Conservation (phyloP, 2,888 invertebrate genomes). For the Acronicta psi region DNA sequence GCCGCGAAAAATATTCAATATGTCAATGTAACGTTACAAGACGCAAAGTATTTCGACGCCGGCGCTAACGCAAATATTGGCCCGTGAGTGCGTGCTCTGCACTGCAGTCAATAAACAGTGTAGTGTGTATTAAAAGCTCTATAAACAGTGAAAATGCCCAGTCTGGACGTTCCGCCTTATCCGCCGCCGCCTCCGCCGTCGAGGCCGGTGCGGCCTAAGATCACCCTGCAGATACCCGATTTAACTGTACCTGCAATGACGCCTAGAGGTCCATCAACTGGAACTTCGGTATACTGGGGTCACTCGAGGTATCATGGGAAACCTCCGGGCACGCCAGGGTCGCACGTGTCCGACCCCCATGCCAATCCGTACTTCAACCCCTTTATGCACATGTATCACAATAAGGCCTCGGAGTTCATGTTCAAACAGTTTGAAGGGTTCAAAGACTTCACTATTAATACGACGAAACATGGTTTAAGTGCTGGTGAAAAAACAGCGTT, state of each 20-base stretch:
- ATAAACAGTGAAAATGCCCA: constrained; percentile 68
- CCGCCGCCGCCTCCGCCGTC: constrained; percentile 81
- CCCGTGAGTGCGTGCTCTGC: constrained; percentile 21
- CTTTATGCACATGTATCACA: constrained; percentile 87
- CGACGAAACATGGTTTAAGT: constrained; percentile 93
- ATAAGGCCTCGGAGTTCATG: constrained; percentile 93
- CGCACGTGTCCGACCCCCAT: constrained; percentile 77
- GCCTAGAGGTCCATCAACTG: constrained; percentile 66
- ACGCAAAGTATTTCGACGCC: constrained; percentile 66
- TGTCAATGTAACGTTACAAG: constrained; percentile 60
- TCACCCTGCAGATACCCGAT: constrained; percentile 85
- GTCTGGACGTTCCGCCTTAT: constrained; percentile 72
- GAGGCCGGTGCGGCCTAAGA: constrained; percentile 78
- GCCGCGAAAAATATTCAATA: constrained; percentile 58
- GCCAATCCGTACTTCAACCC: constrained; percentile 79
- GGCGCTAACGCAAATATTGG: constrained; percentile 64
- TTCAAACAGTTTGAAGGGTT: constrained; percentile 94
- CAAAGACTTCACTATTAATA: constrained; percentile 92
- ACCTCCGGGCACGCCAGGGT: constrained; percentile 72
- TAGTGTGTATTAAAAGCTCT: constrained; percentile 48
- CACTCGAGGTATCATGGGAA: constrained; percentile 71
- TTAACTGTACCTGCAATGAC: constrained; percentile 62
- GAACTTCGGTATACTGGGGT: constrained; percentile 66
- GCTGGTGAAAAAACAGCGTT: constrained; percentile 95
- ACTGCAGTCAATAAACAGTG: constrained; percentile 46